Evolutionary conservation across 1,140 invertebrate species (phyloP), one percentile per base, ranked within the genome.

Genomic region (Hormaphis cornu): DNA sequence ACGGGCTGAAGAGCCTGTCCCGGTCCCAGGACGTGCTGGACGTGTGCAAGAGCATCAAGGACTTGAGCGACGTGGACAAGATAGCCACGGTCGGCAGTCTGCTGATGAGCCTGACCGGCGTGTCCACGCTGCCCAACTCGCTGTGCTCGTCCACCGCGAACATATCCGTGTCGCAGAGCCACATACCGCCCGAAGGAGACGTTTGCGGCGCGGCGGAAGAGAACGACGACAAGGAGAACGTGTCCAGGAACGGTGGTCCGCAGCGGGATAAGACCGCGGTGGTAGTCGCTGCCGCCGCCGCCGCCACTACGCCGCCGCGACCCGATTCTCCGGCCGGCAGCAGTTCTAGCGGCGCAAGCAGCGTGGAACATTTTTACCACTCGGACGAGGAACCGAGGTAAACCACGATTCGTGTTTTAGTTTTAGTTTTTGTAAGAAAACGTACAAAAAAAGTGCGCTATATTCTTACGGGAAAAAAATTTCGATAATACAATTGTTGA

Each of bases 11-110:
- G 52, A 79, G 78, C 71, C 73, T 84, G 26, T 83, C 82, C 0
- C 82, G 81, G 71, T 84, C 83, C 0, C 82, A 84, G 35, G 83
- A 82, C 50, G 81, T 82, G 22, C 70, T 84, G 58, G 79, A 81
- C 58, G 78, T 81, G 52, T 81, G 80, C 71, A 76, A 77, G 24
- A 72, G 69, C 28, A 72, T 72, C 16, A 71, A 71, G 33, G 63
- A 66, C 18, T n/a, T 69, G 12, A 71, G 22, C 30, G 56, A 71
- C 1, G 54, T 70, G 26, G 59, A 71, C 22, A 72, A 46, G 12
- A 70, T 44, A 4, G 30, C 50, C 16, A 53, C 63, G 2, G 61
- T 66, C 28, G 61, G 61, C 14, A 66, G 20, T 16, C 56, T 61
- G 12, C n/a, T 63, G 16, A 50, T 66, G 61, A 66, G 61, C 30